Evolutionary conservation across 2,888 invertebrate genomes (phyloP).

Genomic region (Tuberolachnus salignus): DNA sequence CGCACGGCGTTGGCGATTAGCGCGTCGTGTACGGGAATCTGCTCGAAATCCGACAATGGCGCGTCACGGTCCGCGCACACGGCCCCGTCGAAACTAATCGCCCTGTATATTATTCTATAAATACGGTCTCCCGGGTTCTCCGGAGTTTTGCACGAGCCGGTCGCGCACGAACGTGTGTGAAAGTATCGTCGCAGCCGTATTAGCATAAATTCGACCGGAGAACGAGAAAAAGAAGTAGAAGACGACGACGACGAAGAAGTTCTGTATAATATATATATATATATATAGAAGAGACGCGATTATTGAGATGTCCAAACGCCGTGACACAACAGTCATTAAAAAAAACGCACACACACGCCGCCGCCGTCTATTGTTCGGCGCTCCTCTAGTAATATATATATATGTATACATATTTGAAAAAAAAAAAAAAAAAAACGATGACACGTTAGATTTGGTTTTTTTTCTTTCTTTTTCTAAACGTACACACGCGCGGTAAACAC

Average conservation of each 20-base stretch:
- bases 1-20: too few species aligned
- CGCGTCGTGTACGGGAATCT: too few species aligned
- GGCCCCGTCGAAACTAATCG: background rate
- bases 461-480: slow-evolving; percentile 32
- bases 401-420: background rate
- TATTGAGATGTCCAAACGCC: slow-evolving; percentile 53
- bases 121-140: too few species aligned
- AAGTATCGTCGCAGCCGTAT: slow-evolving; percentile 13
- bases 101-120: too few species aligned
- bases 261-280: too few species aligned
- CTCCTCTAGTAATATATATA: slow-evolving; percentile 34
- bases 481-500: slow-evolving; percentile 15
- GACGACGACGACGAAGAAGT: background rate
- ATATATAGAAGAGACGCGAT: slow-evolving; percentile 2
- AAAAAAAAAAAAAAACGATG: slow-evolving; percentile 25
- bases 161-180: slow-evolving; percentile 31
- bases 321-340: slow-evolving; percentile 54
- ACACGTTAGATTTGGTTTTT: slow-evolving; percentile 45
- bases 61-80: background rate
- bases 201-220: slow-evolving; percentile 7
- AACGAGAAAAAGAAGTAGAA: background rate
- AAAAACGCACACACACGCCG: slow-evolving; percentile 22
- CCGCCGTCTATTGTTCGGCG: slow-evolving; percentile 52
- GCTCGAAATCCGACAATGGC: too few species aligned
- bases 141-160: slow-evolving; percentile 40